Base-by-base conservation (phyloP, 2,888 invertebrate species). In the Tetropium fuscum region DNA sequence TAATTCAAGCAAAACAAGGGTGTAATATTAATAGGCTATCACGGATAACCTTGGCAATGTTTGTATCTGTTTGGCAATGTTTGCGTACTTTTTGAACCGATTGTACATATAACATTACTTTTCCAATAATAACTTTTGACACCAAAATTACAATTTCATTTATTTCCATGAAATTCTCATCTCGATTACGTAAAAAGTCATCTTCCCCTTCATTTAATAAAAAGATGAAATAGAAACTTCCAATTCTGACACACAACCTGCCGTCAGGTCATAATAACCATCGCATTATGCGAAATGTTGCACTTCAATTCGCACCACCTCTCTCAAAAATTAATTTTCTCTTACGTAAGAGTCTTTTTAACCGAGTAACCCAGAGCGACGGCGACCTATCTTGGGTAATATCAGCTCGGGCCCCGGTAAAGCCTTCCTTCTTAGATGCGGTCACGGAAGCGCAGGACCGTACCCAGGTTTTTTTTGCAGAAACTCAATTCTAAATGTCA, bases 261-360 rank as follows among this genome's bases (percentile, higher is more conserved):
- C 47, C 34, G 43, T 47, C 47, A 47, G 25, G 22, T 36, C 34
- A 58, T 38, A 58, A 51, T 51, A 44, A 53, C 45, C 58, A 34
- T 58, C 45, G 38, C 53, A 53, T 58, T 58, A 58, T 58, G 58
- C 53, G 48, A 40, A 58, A 53, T 47, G 45, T 27, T 18, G 44
- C 34, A 34, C 49, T 44, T 22, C 22, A 43, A 43, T 44, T 44
- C 44, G 44, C 44, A 27, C n/a, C 36, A 48, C 20, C 19, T 53
- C 32, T 47, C 40, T 53, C 36, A 41, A 58, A 58, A 58, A 53
- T 58, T 58, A 53, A 58, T 58, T 58, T 58, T 58, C 49, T 49
- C 41, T 53, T 58, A 58, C 47, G 53, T 58, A 47, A 58, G 53
- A 34, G 34, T 36, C 25, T 36, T 25, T 34, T 36, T 36, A 36